Base-by-base conservation (phyloP, 2,888 invertebrate genomes). In the Andrena bucephala region DNA sequence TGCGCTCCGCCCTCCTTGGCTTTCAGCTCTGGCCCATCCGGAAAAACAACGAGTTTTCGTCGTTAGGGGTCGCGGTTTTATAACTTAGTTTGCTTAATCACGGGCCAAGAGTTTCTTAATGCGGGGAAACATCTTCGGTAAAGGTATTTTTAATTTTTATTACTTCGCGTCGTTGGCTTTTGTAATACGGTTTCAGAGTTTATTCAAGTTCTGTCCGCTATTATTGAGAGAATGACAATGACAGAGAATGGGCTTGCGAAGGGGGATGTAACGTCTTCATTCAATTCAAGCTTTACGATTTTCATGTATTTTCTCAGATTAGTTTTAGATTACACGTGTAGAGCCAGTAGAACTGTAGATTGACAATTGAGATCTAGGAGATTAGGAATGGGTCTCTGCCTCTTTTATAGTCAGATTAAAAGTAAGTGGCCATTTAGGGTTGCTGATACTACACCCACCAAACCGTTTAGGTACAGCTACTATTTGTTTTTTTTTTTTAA, bases 81-180 rank as follows among this genome's bases (percentile, higher is more conserved):
- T 77, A 65, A 59, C 33, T 16, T 13, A 5, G 63, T 29, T 63
- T 66, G 59, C n/a, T 74, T 78, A 78, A 78, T 78, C 67, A 36
- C 36, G 31, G 65, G 42, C 74, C 54, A 33, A 13, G 29, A 20
- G 16, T 50, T 57, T 20, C 50, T 31, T 36, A 36, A 42, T 57
- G 57, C 54, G 20, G 20, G n/a, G 31, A 31, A 57, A 42, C 57
- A n/a, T 42, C 69, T 59, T 59, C 36, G 57, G 42, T 4, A 7
- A 77, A 67, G 60, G n/a, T 27, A 59, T 42, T 50, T 52, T 60
- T 42, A 60, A 76, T 62, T 62, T 29, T 60, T 54, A n/a, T 50
- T 65, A 31, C 27, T 20, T 13, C n/a, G 36, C 62, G 10, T 27
- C 2, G 57, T 24, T 57, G 24, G 24, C 24, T 27, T 1, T 57